These are phyloP conservation scores for Thymelicus acteon DNA, from an alignment of 2,888 invertebrate species.

Conservation along the genomic window DNA sequence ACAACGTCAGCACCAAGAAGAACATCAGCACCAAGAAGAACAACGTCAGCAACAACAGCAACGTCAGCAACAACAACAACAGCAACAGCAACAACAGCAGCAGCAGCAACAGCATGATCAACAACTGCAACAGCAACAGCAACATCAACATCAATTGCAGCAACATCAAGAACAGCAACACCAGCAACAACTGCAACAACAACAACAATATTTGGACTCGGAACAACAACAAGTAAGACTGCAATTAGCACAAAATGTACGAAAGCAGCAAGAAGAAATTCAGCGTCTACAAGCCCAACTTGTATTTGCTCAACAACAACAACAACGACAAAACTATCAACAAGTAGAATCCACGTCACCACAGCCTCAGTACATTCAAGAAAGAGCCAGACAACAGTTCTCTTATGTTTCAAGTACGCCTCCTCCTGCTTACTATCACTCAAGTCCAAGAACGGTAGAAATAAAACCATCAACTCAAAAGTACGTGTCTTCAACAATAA, in stretches of 20 bases:
- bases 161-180: constrained; percentile 55
- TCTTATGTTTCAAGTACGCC: constrained; percentile 62
- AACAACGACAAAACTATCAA: constrained; percentile 55
- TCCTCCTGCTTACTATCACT: constrained; percentile 70
- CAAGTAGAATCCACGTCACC: constrained; percentile 65
- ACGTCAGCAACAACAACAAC: constrained; percentile 48
- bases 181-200: constrained; percentile 57
- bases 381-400: constrained; percentile 67
- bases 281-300: constrained; percentile 76
- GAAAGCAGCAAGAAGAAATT: constrained; percentile 82
- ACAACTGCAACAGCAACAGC: constrained; percentile 55
- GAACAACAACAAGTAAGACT: constrained; percentile 74
- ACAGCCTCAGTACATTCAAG: constrained; percentile 71
- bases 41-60: constrained; percentile 49
- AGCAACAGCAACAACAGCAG: constrained; percentile 49
- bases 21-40: constrained; percentile 46
- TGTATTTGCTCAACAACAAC: constrained; percentile 69
- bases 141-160: constrained; percentile 54
- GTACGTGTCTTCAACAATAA: constrained; percentile 76
- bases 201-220: constrained; percentile 69
- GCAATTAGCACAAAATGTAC: constrained; percentile 76
- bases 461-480: constrained; percentile 81
- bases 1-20: constrained; percentile 46
- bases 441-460: constrained; percentile 75
- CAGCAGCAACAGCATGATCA: constrained; percentile 55